Evolutionary conservation across 2,797 vertebrate genomes (phyloP).

Genomic region (Fratercula arctica): DNA sequence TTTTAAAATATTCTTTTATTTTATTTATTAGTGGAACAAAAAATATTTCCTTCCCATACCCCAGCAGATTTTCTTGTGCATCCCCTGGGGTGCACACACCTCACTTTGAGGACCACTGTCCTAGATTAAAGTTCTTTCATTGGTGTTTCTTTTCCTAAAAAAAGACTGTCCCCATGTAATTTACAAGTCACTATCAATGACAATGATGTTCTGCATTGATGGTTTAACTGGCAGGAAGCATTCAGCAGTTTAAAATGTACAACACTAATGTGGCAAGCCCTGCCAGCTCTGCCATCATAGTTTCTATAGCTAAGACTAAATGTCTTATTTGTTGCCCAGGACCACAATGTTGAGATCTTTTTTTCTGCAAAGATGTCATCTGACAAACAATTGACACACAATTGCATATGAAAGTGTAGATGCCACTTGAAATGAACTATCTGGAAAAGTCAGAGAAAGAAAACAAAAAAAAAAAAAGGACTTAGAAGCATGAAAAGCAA

Average conservation of each 20-base stretch:
- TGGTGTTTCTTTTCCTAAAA: not conserved
- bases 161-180: not conserved
- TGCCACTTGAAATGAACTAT: not conserved
- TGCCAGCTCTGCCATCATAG: not conserved
- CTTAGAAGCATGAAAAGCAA: not conserved
- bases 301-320: not conserved
- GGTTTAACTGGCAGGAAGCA: not conserved
- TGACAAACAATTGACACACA: not conserved
- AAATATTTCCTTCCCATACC: not conserved
- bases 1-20: not conserved
- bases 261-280: not conserved
- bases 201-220: not conserved
- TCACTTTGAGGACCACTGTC: not conserved
- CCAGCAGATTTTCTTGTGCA: not conserved
- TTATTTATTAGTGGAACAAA: not conserved
- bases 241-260: not conserved
- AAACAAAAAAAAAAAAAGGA: not conserved
- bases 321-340: not conserved
- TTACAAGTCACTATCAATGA: not conserved
- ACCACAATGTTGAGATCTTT: not conserved
- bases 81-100: not conserved
- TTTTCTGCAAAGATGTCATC: not conserved
- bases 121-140: not conserved
- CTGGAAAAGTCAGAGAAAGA: not conserved
- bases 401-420: not conserved